Percentiles rank a stretch among this genome's conserved stretches.
These are phyloP conservation scores for Brachypteracias leptosomus DNA, from an alignment of 2,113 vertebrate genomes.

Conservation along the genomic window DNA sequence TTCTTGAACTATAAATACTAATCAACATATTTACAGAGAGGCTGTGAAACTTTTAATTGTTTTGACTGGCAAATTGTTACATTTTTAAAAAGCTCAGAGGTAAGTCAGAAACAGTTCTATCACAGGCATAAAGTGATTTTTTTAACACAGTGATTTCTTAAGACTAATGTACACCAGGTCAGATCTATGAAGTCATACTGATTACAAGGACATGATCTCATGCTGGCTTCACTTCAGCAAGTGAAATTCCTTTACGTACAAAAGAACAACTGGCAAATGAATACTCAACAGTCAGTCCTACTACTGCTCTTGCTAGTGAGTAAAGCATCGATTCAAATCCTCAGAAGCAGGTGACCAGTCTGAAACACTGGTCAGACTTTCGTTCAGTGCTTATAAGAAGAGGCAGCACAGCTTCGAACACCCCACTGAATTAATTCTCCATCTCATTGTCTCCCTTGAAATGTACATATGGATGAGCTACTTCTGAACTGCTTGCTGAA, in stretches of 20 bases:
- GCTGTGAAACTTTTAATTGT: not conserved
- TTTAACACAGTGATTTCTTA: not conserved
- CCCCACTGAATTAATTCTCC: not conserved
- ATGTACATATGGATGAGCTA: not conserved
- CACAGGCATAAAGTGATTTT: not conserved
- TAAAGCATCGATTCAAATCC: not conserved
- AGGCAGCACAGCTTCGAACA: accelerated
- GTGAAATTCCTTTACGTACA: not conserved
- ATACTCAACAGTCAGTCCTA: not conserved
- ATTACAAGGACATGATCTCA: not conserved
- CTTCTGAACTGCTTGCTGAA: not conserved
- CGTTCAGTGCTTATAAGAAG: not conserved
- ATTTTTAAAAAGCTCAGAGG: not conserved
- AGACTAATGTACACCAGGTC: not conserved
- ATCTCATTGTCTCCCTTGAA: not conserved
- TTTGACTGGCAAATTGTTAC: not conserved
- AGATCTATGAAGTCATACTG: not conserved
- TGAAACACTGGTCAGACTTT: not conserved
- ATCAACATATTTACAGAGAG: not conserved
- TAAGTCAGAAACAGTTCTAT: not conserved
- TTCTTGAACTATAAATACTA: not conserved
- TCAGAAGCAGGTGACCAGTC: not conserved
- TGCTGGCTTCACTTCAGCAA: not conserved
- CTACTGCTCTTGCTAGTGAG: accelerated
- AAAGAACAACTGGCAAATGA: not conserved